Base-by-base conservation (phyloP, 30 jellyfish, hydroid and myxozoan species). In the Pelagia noctiluca region DNA sequence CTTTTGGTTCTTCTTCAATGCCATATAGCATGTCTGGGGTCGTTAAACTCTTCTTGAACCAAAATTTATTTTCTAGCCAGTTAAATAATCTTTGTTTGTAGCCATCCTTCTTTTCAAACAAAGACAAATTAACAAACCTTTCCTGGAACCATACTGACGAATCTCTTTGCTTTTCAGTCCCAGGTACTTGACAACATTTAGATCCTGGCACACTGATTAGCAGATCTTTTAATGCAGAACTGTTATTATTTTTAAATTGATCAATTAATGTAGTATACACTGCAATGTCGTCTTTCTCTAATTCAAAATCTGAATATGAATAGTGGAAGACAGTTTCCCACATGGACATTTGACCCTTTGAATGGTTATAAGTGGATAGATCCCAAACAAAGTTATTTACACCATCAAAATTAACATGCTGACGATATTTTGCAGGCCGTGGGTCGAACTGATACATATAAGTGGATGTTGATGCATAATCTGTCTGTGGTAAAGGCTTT, bases 1-100 rank as follows among this genome's bases (percentile, higher is more conserved):
- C 82, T 35, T 19, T 69, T 33, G 63, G 32, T 69, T 69, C 82
- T n/a, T n/a, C 36, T 22, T 69, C 35, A 29, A 69, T 31, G 66
- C 82, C 75, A 7, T 22, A 30, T 29, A 19, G 16, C 80, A 13
- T 5, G 11, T 66, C 67, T 8, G 8, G 80, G 26, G 12, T 66
- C 63, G 26, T 25, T 18, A 8, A 13, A 8, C 21, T 30, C n/a
- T n/a, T n/a, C n/a, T n/a, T n/a, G n/a, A n/a, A n/a, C n/a, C n/a
- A n/a, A n/a, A n/a, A n/a, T n/a, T n/a, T n/a, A n/a, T n/a, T n/a
- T n/a, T n/a, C n/a, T n/a, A n/a, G n/a, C n/a, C n/a, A n/a, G n/a
- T n/a, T n/a, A n/a, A n/a, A n/a, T n/a, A n/a, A n/a, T n/a, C n/a
- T n/a, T n/a, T n/a, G n/a, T n/a, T n/a, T n/a, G n/a, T n/a, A n/a